These are phyloP conservation scores for Garra rufa DNA, from an alignment of 2,113 vertebrate genomes.

Conservation along the genomic window DNA sequence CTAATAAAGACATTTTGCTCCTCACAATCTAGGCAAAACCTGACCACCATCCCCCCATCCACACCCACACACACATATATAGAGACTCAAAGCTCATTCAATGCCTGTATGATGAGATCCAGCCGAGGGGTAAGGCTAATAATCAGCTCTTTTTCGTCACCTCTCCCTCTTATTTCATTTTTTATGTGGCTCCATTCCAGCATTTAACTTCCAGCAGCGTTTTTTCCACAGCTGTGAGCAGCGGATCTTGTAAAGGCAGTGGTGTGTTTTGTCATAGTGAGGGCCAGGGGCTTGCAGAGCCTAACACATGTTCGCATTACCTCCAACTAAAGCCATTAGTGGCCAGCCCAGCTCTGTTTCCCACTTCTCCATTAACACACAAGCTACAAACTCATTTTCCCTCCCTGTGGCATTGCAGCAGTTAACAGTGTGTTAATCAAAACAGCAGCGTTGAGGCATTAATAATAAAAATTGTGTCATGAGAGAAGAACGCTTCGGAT, in stretches of 20 bases:
- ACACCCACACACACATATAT: constrained; percentile 33
- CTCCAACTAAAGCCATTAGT: constrained; percentile 58
- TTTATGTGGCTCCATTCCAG: constrained; percentile 58
- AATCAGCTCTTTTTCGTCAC: constrained; percentile 57
- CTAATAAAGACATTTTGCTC: not conserved
- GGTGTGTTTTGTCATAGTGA: constrained; percentile 63
- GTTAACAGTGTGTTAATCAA: constrained; percentile 56
- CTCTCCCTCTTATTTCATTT: constrained; percentile 42
- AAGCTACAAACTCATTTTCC: constrained; percentile 54
- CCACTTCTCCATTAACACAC: constrained; percentile 52
- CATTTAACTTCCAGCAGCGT: constrained; percentile 65
- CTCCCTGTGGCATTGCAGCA: constrained; percentile 42
- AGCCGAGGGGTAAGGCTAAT: constrained; percentile 60
- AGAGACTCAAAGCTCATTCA: constrained; percentile 74
- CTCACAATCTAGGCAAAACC: not conserved
- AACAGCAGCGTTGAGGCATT: constrained; percentile 48
- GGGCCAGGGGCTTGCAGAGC: constrained; percentile 58
- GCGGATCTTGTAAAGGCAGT: constrained; percentile 61
- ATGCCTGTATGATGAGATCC: constrained; percentile 74
- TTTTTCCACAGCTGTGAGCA: constrained; percentile 64
- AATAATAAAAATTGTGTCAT: constrained; percentile 44
- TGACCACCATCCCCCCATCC: not conserved
- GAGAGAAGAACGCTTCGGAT: not conserved
- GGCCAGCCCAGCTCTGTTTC: constrained; percentile 59
- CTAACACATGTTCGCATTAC: constrained; percentile 64